A percentile compares a stretch with the other conserved stretches of the same genome.
phyloP scores from a whole-genome alignment of 92 coral and sea anemone genomes.

The Paragorgia papillata region DNA sequence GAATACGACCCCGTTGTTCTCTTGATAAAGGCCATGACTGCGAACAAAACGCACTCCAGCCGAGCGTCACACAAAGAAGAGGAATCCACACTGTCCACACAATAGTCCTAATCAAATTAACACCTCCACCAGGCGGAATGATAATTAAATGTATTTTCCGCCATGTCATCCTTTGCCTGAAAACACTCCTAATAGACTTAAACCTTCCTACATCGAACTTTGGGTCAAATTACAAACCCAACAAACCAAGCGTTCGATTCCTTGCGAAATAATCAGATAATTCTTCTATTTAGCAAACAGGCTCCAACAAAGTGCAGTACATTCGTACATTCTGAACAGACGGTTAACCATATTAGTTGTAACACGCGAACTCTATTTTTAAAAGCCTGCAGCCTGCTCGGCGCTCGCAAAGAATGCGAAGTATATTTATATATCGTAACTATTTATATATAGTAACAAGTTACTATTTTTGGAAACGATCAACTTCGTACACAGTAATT shows the following conservation, averaged over 20 bases:
- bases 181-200: not conserved
- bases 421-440: no score
- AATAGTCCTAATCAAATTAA: slow-evolving; percentile 9
- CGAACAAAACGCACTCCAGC: slow-evolving; percentile 7
- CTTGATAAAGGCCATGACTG: not conserved
- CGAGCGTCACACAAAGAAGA: not conserved
- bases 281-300: no score
- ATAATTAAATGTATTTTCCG: not conserved
- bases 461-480: not conserved
- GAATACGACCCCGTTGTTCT: slow-evolving; percentile 17
- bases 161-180: not conserved
- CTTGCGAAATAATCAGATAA: no score
- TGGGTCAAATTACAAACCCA: not conserved
- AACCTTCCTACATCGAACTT: not conserved
- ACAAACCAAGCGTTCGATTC: no score
- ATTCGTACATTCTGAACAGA: no score
- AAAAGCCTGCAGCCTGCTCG: no score
- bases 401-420: no score
- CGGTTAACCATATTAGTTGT: no score
- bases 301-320: no score
- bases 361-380: no score
- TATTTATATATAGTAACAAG: not conserved
- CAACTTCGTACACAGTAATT: not conserved
- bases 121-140: not conserved
- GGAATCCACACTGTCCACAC: not conserved